phyloP scores from a whole-genome alignment of 2,113 vertebrate species.

The Miniopterus natalensis region DNA sequence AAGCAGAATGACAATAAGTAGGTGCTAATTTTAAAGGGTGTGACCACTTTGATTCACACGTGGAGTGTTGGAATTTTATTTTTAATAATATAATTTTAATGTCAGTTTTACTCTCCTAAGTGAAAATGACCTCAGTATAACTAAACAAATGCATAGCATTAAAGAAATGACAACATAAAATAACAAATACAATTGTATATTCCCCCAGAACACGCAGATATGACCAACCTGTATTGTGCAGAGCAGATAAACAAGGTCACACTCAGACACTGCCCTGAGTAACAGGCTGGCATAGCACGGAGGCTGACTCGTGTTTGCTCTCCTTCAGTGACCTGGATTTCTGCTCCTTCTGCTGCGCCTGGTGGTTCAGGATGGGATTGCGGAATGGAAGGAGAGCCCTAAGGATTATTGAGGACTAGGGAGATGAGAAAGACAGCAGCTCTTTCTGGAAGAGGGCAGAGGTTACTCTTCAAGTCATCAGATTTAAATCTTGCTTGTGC shows the following conservation, averaged over 20 bases:
- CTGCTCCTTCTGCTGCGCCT: background rate
- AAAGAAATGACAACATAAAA: background rate
- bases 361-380: background rate
- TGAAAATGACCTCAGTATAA: background rate
- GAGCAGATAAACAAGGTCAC: background rate
- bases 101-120: background rate
- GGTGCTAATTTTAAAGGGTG: background rate
- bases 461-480: background rate
- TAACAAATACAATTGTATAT: background rate
- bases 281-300: no score
- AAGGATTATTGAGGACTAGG: background rate
- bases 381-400: no score
- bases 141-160: background rate
- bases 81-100: background rate
- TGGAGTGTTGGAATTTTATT: background rate
- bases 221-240: fast-evolving
- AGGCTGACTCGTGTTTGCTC: background rate
- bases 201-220: background rate
- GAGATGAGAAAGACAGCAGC: background rate
- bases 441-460: background rate
- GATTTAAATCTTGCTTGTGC: background rate
- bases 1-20: background rate
- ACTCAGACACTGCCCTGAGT: background rate
- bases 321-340: background rate
- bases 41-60: background rate